Percentiles rank a stretch among this genome's conserved stretches.
These are phyloP conservation scores for Unio delphinus DNA, from an alignment of 2,888 invertebrate species.

Conservation along the genomic window DNA sequence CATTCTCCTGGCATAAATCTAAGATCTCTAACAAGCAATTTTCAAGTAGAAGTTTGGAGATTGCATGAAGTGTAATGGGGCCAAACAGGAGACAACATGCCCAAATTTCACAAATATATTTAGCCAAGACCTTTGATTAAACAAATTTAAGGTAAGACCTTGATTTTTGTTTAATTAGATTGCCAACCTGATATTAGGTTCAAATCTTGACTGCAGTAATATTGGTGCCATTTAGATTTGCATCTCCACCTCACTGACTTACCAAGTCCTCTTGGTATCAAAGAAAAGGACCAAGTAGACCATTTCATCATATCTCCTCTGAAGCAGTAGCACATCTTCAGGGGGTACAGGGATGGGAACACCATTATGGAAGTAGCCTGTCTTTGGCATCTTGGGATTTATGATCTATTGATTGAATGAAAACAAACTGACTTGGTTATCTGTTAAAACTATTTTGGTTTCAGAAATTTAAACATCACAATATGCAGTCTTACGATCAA, in stretches of 20 bases:
- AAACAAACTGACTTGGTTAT: constrained; percentile 1
- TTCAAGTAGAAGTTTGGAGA: no score
- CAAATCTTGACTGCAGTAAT: no score
- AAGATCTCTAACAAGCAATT: no score
- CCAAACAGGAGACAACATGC: no score
- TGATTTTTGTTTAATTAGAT: no score
- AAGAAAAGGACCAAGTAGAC: constrained; percentile 94
- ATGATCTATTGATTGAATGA: constrained; percentile 78
- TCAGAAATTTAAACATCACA: not conserved
- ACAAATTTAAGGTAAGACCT: no score
- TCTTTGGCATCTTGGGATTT: constrained; percentile 93
- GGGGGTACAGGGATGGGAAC: constrained; percentile 96
- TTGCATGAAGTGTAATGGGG: no score
- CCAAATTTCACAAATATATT: no score
- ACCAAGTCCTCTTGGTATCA: constrained; percentile 94
- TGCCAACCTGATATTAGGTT: no score
- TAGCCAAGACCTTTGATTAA: no score
- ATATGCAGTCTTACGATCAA: not conserved
- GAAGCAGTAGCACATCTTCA: constrained; percentile 87
- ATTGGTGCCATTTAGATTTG: no score
- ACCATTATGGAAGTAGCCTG: constrained; percentile 89
- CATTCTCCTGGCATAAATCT: no score
- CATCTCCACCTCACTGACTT: constrained; percentile 39
- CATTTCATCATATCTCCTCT: constrained; percentile 84
- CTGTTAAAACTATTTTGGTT: not conserved